phyloP scores from a whole-genome alignment of 2,888 invertebrate genomes.

The Eilema sororculum region DNA sequence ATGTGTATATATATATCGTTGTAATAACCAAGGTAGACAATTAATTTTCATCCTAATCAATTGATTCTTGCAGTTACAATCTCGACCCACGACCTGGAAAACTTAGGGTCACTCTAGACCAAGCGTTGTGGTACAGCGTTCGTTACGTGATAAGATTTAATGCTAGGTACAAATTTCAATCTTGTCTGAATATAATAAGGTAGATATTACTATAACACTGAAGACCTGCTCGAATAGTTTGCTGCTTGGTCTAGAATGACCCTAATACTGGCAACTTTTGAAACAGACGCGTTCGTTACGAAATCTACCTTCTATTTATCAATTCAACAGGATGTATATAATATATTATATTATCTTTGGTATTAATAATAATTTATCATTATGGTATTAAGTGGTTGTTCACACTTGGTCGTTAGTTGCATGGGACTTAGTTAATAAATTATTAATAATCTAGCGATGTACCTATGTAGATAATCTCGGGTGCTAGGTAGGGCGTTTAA shows the following conservation, averaged over 20 bases:
- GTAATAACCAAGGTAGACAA: constrained; percentile 54
- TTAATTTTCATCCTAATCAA: constrained; percentile 76
- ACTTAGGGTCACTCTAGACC: constrained; percentile 7
- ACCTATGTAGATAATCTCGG: background rate
- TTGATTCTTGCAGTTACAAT: constrained; percentile 70
- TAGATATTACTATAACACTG: no score
- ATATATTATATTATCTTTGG: constrained; percentile 1
- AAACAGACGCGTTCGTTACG: constrained; percentile 42
- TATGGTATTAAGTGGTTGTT: constrained; percentile 39
- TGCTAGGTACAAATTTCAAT: no score
- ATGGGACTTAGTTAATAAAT: constrained; percentile 29
- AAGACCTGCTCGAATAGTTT: no score
- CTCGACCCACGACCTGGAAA: constrained; percentile 66
- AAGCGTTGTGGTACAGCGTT: no score
- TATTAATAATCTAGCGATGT: constrained; percentile 4
- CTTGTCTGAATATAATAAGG: no score
- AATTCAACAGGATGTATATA: constrained; percentile 35
- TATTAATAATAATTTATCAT: constrained; percentile 35
- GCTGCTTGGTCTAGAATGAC: no score
- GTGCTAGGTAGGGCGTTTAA: background rate
- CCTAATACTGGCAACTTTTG: constrained; percentile 47
- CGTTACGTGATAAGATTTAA: no score
- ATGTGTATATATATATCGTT: constrained; percentile 45
- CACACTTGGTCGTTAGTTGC: constrained; percentile 36
- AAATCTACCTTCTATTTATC: constrained; percentile 45